Conservation (phyloP, 1,140 invertebrate species). For the Saccostrea cuccullata region DNA sequence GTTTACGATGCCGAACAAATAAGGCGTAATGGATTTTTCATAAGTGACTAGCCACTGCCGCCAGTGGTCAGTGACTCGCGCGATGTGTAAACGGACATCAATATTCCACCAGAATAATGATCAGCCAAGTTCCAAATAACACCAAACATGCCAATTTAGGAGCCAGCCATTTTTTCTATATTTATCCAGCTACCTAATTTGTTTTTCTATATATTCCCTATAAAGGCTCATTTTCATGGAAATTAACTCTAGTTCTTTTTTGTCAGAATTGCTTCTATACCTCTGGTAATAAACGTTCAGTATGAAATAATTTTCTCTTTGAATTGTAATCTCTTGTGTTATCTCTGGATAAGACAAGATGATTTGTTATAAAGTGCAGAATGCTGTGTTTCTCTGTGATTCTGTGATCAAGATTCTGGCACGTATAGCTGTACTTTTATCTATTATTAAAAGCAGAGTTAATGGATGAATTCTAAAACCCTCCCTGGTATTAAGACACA, state of each 20-base stretch:
- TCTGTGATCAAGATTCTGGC: neutral
- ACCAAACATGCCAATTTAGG: neutral
- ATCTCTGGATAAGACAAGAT: too few relatives aligned
- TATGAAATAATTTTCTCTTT: too few relatives aligned
- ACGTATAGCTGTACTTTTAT: neutral
- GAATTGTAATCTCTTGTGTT: too few relatives aligned
- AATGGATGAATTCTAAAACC: neutral
- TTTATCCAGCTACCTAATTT: neutral
- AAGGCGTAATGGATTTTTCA: constrained; percentile 11
- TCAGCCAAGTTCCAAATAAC: neutral
- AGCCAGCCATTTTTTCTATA: neutral
- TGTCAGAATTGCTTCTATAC: neutral
- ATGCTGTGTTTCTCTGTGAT: neutral
- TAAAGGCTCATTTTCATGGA: neutral
- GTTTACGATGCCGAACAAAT: neutral
- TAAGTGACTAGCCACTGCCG: neutral
- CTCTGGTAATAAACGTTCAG: too few relatives aligned
- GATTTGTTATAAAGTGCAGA: too few relatives aligned
- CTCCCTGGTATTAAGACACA: neutral
- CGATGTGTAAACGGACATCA: neutral
- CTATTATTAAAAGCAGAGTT: constrained; percentile 15
- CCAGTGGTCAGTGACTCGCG: neutral
- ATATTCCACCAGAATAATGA: neutral
- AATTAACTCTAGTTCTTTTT: neutral
- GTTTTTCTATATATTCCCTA: neutral